Evolutionary conservation across 2,888 invertebrate genomes (phyloP), one percentile per base, ranked within the genome.

Genomic region (Hirudinaria manillensis): DNA sequence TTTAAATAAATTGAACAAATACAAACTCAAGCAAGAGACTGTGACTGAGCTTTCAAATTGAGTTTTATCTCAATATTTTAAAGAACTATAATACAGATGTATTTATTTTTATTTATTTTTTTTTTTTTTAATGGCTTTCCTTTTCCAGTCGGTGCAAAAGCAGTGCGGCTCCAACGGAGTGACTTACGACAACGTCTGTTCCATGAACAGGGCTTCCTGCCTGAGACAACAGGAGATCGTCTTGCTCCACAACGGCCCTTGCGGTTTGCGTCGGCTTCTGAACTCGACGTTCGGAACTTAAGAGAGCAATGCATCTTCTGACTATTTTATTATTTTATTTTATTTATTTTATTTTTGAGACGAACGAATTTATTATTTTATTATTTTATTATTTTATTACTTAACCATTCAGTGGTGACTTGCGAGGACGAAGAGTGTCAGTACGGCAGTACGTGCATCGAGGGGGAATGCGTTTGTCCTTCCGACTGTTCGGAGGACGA

Each of bases 91-190:
- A 7, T n/a, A 61, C 7, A n/a, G 4, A 2, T 16, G 2, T 61
- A 61, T 7, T 56, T 56, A 56, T 21, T 56, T 7, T 56, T 56
- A 36, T 36, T 45, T 16, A 45, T 1, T 45, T 45, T 16, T 16
- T 45, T 3, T 45, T 10, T 4, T 1, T 10, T 10, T 3, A 45
- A 45, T 7, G 7, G 61, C 61, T 21, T 27, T 61, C 24, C 13
- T 61, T 7, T 19, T 61, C 13, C 61, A 61, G 61, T 16, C n/a
- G 3, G 24, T 61, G 24, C 61, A 29, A 19, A 61, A 61, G 61
- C 61, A 61, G 36, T 73, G 73, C 34, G 73, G 73, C 29, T 29
- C 29, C n/a, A 65, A 73, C 24, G 73, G 73, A 0, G 34, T 36
- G 16, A 73, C 61, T 24, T 55, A 73, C 65, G 34, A 24, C 61